Evolutionary conservation across 1,140 invertebrate species (phyloP).

Genomic region (Caenorhabditis elegans): DNA sequence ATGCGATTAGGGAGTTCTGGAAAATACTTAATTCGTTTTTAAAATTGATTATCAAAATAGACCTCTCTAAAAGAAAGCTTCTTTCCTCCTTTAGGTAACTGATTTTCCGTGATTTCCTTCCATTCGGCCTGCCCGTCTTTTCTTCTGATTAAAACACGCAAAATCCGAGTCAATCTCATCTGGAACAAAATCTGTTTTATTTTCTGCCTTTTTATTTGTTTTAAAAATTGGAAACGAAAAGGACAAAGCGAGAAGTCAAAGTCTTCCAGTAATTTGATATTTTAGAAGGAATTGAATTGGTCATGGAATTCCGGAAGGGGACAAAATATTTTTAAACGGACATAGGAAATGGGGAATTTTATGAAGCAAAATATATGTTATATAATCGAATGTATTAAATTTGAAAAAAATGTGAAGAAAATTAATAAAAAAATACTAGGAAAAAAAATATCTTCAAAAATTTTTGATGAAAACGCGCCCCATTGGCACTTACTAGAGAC

Average conservation of each 20-base stretch:
- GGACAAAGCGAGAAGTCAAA: neutral
- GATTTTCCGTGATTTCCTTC: conserved; percentile 1
- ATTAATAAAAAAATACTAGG: no score
- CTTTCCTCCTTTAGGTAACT: neutral
- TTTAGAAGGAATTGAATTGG: neutral
- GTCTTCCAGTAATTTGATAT: neutral
- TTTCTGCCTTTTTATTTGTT: neutral
- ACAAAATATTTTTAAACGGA: no score
- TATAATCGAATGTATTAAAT: no score
- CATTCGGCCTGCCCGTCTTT: neutral
- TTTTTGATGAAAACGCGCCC: no score
- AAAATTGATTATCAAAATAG: neutral
- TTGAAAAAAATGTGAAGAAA: no score
- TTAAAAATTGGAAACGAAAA: neutral
- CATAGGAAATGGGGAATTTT: no score
- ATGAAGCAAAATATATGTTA: no score
- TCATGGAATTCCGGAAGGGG: no score
- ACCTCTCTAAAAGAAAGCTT: conserved; percentile 9
- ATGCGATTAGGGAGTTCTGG: conserved; percentile 3
- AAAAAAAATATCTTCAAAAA: no score
- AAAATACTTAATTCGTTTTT: neutral
- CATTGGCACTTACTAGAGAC: neutral
- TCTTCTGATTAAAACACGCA: neutral
- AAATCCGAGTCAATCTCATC: neutral
- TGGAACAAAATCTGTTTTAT: neutral